A percentile compares a stretch with the other conserved stretches of the same genome.
Evolutionary conservation across 2,113 vertebrate genomes (phyloP).

Genomic region (Apodemus sylvaticus): DNA sequence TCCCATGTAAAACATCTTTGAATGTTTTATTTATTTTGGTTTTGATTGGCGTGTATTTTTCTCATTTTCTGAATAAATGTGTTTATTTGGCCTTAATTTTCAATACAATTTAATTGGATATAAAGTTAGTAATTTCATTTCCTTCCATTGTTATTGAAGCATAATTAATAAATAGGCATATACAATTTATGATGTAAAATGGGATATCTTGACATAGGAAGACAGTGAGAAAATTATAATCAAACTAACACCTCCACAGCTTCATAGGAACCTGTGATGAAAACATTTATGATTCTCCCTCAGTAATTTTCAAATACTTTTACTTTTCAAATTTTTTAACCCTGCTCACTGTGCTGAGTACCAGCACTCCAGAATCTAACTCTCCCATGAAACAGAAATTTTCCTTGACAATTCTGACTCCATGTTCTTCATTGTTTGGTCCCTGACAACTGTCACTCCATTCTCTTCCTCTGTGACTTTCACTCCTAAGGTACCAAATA

Average conservation of each 20-base stretch:
- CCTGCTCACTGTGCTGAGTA: background rate
- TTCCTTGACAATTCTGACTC: background rate
- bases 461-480: background rate
- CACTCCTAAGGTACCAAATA: background rate
- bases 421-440: rapidly evolving
- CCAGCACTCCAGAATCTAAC: background rate
- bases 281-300: background rate
- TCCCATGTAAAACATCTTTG: background rate
- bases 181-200: background rate
- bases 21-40: background rate
- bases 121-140: background rate
- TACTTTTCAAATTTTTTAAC: background rate
- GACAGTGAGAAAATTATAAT: background rate
- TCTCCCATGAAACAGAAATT: background rate
- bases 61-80: background rate
- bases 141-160: background rate
- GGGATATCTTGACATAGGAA: background rate
- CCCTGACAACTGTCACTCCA: background rate
- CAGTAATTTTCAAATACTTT: background rate
- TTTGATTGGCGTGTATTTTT: background rate
- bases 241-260: background rate
- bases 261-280: background rate
- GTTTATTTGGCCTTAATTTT: constrained; percentile 35
- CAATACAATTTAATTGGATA: background rate
- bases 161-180: background rate